A percentile compares a stretch with the other conserved stretches of the same genome.
Conservation (phyloP, 2,888 invertebrate genomes). For the Thecocarcelia acutangulata region DNA sequence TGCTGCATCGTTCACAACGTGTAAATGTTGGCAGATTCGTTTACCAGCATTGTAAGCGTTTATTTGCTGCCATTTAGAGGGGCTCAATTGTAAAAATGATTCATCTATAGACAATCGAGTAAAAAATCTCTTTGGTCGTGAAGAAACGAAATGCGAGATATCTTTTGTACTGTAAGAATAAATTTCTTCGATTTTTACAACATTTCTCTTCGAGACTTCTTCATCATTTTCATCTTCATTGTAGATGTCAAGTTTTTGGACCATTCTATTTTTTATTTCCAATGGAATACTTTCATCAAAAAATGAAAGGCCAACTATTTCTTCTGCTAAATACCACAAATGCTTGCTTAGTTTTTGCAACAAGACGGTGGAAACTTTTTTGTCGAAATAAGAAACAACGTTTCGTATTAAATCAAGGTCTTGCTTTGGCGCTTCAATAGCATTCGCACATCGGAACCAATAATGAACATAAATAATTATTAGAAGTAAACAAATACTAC, state of each 20-base stretch:
- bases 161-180: conserved; percentile 10
- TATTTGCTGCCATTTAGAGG: background rate
- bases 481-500: no score
- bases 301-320: conserved; percentile 10
- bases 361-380: conserved; percentile 12
- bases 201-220: conserved; percentile 9
- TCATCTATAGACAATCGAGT: background rate
- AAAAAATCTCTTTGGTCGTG: no score
- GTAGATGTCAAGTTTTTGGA: conserved; percentile 23
- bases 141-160: background rate
- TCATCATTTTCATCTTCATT: conserved; percentile 15
- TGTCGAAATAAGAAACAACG: conserved; percentile 27
- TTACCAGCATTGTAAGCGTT: background rate
- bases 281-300: background rate
- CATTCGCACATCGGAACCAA: conserved; percentile 22
- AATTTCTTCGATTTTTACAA: conserved; percentile 18
- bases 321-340: no score
- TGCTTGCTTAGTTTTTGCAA: conserved; percentile 2
- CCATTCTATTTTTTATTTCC: conserved; percentile 26
- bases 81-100: background rate
- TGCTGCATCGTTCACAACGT: background rate
- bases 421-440: conserved; percentile 36
- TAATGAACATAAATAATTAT: conserved; percentile 2
- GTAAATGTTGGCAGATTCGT: background rate
- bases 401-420: conserved; percentile 32